These are phyloP conservation scores for Microcebus griseorufus DNA, from an alignment of 2,113 vertebrate species.

Conservation along the genomic window DNA sequence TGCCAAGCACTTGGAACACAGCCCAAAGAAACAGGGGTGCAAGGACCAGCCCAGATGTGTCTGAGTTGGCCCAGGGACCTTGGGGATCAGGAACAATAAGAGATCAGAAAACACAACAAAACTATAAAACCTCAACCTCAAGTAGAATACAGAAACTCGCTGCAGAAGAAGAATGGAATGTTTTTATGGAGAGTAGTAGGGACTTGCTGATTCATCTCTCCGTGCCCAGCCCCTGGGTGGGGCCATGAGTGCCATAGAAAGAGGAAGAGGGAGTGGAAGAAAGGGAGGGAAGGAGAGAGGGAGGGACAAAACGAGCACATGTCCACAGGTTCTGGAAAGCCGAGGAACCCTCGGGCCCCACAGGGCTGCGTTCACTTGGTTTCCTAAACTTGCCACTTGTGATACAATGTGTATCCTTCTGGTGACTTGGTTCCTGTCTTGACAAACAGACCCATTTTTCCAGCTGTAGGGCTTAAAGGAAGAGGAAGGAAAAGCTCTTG, in stretches of 20 bases:
- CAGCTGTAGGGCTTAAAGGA: not conserved
- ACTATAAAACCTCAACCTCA: not conserved
- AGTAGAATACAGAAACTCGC: not conserved
- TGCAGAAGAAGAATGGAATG: not conserved
- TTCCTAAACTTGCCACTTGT: not conserved
- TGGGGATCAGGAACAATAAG: not conserved
- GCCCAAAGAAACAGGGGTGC: not conserved
- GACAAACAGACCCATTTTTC: not conserved
- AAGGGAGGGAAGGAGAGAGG: too few species aligned
- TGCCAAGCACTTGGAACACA: not conserved
- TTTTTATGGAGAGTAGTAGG: not conserved
- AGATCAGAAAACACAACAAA: not conserved
- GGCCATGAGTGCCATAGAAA: not conserved
- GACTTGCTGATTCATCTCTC: not conserved
- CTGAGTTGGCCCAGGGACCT: not conserved
- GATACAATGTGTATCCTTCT: not conserved
- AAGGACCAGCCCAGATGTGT: not conserved
- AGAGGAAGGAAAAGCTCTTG: not conserved
- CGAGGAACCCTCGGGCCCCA: rapidly evolving
- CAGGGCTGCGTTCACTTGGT: not conserved
- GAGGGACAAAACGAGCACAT: rapidly evolving
- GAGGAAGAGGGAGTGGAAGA: not conserved
- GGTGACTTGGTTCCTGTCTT: not conserved
- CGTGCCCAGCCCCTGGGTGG: not conserved
- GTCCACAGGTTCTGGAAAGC: not conserved